Evolutionary conservation across 1,140 invertebrate species (phyloP).

Genomic region (Piezodorus guildinii): DNA sequence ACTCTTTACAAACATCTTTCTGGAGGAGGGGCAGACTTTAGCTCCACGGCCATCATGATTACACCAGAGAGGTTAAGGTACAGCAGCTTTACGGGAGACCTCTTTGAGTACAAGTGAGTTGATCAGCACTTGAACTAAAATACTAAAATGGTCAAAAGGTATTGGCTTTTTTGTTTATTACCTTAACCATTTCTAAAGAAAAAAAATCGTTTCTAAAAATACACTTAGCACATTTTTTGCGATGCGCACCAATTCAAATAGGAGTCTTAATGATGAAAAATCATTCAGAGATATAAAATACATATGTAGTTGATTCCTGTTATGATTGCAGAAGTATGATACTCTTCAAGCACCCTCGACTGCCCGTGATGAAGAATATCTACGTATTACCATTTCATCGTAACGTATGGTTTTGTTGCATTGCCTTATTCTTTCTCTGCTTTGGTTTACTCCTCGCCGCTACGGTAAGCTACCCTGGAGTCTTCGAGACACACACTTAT

Average conservation of each 20-base stretch:
- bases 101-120: background rate
- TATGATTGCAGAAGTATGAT: background rate
- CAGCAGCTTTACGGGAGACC: background rate
- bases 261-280: too few species aligned
- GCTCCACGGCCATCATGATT: background rate
- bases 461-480: background rate
- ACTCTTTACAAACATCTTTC: background rate
- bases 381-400: background rate
- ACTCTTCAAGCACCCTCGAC: background rate
- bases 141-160: too few species aligned
- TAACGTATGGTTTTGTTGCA: slow-evolving; percentile 28
- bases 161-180: too few species aligned
- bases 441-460: background rate
- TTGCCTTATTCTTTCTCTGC: slow-evolving; percentile 33
- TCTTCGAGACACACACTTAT: background rate
- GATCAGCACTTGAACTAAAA: too few species aligned
- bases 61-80: background rate
- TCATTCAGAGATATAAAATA: too few species aligned
- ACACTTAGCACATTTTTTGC: too few species aligned
- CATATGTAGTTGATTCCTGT: too few species aligned
- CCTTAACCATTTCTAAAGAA: too few species aligned
- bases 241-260: too few species aligned
- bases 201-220: too few species aligned
- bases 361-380: background rate
- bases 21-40: background rate